A percentile compares a stretch with the other conserved stretches of the same genome.
Evolutionary conservation across 2,888 invertebrate species (phyloP).

Genomic region (Harmothoe impar): DNA sequence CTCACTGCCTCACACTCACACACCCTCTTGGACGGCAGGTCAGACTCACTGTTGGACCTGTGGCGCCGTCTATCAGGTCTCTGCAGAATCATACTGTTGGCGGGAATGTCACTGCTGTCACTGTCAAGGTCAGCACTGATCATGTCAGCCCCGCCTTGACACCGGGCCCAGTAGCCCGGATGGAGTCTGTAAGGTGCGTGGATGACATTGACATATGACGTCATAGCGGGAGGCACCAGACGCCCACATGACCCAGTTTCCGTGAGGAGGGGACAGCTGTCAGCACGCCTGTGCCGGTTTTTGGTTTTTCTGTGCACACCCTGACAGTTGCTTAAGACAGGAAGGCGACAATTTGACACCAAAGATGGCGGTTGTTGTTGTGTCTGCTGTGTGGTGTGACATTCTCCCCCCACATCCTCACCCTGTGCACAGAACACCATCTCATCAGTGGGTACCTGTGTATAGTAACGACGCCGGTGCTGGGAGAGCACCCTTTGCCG

Average conservation of each 20-base stretch:
- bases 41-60: conserved; percentile 51
- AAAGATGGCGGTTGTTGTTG: no score
- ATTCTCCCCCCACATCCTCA: background rate
- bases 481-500: conserved; percentile 26
- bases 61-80: background rate
- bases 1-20: background rate
- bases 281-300: background rate
- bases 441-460: conserved; percentile 33
- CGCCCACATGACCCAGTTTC: background rate
- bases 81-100: no score
- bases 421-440: conserved; percentile 36
- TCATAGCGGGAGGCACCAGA: background rate
- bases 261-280: conserved; percentile 40
- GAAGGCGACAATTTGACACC: background rate
- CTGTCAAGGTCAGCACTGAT: conserved; percentile 16
- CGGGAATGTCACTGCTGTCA: conserved; percentile 40
- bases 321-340: background rate
- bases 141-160: background rate
- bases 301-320: background rate
- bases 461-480: conserved; percentile 26
- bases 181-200: conserved; percentile 33
- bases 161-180: background rate
- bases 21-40: background rate
- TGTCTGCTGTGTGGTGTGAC: background rate
- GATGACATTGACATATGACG: conserved; percentile 21